These are phyloP conservation scores for Tolmerus cingulatus DNA, from an alignment of 2,888 invertebrate genomes.

Conservation along the genomic window DNA sequence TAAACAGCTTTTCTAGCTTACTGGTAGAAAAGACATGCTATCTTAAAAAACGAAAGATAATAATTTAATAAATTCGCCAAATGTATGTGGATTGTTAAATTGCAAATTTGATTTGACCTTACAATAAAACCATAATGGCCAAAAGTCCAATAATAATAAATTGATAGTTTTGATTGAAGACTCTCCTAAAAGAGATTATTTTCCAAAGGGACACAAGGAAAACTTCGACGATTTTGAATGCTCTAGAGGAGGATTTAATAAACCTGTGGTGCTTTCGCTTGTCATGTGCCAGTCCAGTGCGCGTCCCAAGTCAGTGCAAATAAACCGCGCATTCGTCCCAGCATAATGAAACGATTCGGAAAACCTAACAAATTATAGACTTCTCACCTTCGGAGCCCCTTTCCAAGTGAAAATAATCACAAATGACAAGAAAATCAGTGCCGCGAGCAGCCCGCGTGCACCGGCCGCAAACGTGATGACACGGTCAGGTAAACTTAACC, in stretches of 20 bases:
- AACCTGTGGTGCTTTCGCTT: neutral
- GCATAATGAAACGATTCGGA: neutral
- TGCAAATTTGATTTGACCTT: too few species aligned
- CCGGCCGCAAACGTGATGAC: constrained; percentile 12
- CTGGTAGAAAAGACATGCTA: too few species aligned
- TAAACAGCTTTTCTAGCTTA: too few species aligned
- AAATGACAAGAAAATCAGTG: constrained; percentile 21
- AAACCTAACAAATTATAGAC: constrained; percentile 10
- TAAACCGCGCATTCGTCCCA: neutral
- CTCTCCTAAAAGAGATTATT: neutral
- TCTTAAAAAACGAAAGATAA: too few species aligned
- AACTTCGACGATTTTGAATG: neutral
- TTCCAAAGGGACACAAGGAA: neutral
- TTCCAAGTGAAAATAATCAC: constrained; percentile 19
- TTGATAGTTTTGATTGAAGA: neutral
- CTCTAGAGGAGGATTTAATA: neutral
- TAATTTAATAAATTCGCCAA: too few species aligned
- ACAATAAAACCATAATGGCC: neutral
- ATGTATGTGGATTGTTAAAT: too few species aligned
- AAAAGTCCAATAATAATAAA: neutral
- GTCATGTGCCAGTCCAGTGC: neutral
- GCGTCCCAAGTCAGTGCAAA: neutral
- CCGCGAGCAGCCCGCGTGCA: neutral
- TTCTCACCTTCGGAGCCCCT: neutral
- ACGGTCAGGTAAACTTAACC: constrained; percentile 28